Base-by-base conservation (phyloP, 2,113 vertebrate genomes). In the Melanotaenia duboulayi region DNA sequence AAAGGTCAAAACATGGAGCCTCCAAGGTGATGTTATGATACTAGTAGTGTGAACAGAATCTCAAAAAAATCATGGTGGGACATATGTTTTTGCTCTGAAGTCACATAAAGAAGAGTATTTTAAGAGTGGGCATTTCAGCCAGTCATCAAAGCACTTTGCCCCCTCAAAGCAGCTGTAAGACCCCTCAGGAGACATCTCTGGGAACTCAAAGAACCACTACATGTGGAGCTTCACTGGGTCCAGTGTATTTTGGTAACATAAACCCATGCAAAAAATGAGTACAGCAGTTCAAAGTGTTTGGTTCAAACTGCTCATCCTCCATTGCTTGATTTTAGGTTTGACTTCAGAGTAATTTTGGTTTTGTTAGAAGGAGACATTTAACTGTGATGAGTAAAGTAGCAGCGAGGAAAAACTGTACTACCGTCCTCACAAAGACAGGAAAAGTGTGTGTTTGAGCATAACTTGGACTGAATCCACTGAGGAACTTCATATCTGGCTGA, bases 401-500 rank as follows among this genome's bases (percentile, higher is more conserved):
- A 48, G 17, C 44, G 1, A 16, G 11, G 42, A 13, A 17, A 46
- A 46, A 17, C 16, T 46, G 5, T 46, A 8, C 28, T 35, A 35
- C 8, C 4, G 32, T 35, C 32, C 32, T 56, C 0, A 20, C 40
- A 32, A 19, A 67, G 50, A 56, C 25, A 4, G 0, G 19, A 56
- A 19, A 54, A 37, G 0, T 3, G 39, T 56, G 51, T 46, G 40
- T 25, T 16, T 17, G 5, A 60, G 65, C 7, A 2, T 1, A 12
- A 1, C 42, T 77, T 0, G 20, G 42, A 56, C 76, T 52, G 57
- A 62, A 32, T n/a, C 39, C 28, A 24, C 14, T 8, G 16, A 69
- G 40, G 46, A 64, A 24, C 14, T 57, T 42, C 13, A 62, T 63
- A 65, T 82, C 72, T 58, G n/a, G 22, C 54, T 20, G 16, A 65